Evolutionary conservation across 1,140 invertebrate species (phyloP), one percentile per base, ranked within the genome.

Genomic region (Bombus polaris): DNA sequence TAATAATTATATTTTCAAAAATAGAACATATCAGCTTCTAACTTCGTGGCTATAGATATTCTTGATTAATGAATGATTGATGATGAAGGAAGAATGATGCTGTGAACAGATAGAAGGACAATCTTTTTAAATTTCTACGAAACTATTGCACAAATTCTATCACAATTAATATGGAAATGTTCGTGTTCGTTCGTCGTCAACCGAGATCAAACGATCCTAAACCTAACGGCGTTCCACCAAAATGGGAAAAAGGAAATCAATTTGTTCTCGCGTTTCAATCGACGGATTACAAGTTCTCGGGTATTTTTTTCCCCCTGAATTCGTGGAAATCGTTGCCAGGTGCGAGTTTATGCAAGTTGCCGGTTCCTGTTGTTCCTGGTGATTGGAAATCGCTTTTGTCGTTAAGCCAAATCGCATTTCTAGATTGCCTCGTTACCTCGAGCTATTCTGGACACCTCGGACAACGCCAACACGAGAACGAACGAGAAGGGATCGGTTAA

Each of bases 371-470:
- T 90, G 87, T 90, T 90, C 85, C 68, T 70, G 68, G 71, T 90
- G 90, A 91, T 91, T 91, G 89, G 89, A 91, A 91, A 87, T 89
- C 90, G 89, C 87, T 91, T 85, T 90, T 89, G 87, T 91, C 87
- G 89, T 89, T 91, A 91, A 91, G 85, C 90, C 82, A 91, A 91
- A 91, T 91, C 89, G 90, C 85, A 81, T 87, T 90, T 83, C 90
- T 87, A 89, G 87, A 91, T 91, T 91, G 87, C 87, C 87, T 91
- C 89, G 89, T 91, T 91, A 90, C 82, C 80, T 85, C 81, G 76
- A 85, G 85, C 85, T 87, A 90, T 89, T 83, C 81, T 80, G 84
- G 82, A 90, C 89, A 90, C 87, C 85, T 89, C 84, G 86, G 89
- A 77, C 77, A 85, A 59, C 81, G n/a, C 57, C 66, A 62, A n/a